Evolutionary conservation across 2,888 invertebrate genomes (phyloP).

Genomic region (Sarcophaga subvicina): DNA sequence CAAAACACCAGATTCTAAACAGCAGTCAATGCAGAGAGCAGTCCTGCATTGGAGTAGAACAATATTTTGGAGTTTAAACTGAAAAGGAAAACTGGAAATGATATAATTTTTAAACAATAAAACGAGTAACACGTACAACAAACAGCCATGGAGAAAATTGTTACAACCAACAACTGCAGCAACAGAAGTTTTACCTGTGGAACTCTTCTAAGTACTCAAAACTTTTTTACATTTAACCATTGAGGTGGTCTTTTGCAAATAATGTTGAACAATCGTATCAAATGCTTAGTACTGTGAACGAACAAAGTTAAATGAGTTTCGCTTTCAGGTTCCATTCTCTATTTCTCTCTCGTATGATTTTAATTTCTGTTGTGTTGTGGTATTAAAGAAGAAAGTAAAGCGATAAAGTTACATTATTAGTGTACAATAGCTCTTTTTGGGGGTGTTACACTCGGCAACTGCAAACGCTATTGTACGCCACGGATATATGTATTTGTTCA

Average conservation of each 20-base stretch:
- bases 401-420: too few species aligned
- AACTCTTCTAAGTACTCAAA: too few species aligned
- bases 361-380: background rate
- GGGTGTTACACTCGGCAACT: too few species aligned
- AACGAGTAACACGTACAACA: background rate
- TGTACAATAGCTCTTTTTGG: too few species aligned
- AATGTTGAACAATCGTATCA: slow-evolving; percentile 22
- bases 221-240: too few species aligned
- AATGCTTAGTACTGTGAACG: slow-evolving; percentile 25
- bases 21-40: background rate
- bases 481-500: too few species aligned
- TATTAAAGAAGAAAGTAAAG: background rate
- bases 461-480: too few species aligned
- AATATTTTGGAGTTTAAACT: slow-evolving; percentile 3
- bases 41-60: slow-evolving; percentile 2
- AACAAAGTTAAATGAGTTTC: slow-evolving; percentile 14
- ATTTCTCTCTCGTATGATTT: background rate
- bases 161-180: too few species aligned
- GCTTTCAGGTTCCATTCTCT: background rate
- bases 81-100: background rate
- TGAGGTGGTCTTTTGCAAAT: too few species aligned
- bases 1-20: background rate
- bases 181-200: too few species aligned
- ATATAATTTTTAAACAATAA: slow-evolving; percentile 16
- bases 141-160: slow-evolving; percentile 13